phyloP scores from a whole-genome alignment of 2,888 invertebrate genomes.

The Drosophila birchii region DNA sequence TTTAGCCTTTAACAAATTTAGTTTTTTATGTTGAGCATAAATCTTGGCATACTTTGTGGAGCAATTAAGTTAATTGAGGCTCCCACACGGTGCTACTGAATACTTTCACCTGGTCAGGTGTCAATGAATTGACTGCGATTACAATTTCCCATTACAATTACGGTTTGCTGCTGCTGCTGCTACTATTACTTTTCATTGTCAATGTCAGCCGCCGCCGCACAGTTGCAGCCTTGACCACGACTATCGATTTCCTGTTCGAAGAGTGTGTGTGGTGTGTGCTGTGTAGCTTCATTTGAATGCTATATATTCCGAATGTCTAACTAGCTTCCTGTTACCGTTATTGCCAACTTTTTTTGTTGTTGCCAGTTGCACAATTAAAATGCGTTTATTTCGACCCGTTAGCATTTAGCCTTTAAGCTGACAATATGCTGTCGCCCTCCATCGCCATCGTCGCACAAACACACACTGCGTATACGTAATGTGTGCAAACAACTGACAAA shows the following conservation, averaged over 20 bases:
- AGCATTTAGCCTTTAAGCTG: conserved; percentile 62
- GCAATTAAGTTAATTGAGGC: conserved; percentile 43
- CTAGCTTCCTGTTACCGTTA: conserved; percentile 61
- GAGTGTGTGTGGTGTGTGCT: conserved; percentile 37
- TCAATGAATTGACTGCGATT: conserved; percentile 67
- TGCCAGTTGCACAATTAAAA: conserved; percentile 35
- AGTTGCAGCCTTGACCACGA: conserved; percentile 82
- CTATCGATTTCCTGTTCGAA: conserved; percentile 83
- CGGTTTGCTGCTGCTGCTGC: background rate
- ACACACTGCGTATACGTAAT: conserved; percentile 42
- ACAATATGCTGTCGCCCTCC: conserved; percentile 46
- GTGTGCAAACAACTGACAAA: conserved; percentile 15
- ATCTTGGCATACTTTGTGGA: conserved; percentile 46
- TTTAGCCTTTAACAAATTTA: background rate
- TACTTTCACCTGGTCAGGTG: conserved; percentile 63
- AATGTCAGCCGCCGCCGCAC: conserved; percentile 51
- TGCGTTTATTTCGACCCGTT: conserved; percentile 34
- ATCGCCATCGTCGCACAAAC: background rate
- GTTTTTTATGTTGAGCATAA: conserved; percentile 8
- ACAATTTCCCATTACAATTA: conserved; percentile 27
- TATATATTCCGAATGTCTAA: conserved; percentile 37
- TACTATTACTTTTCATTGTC: conserved; percentile 51
- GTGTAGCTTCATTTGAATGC: conserved; percentile 57
- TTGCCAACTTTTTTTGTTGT: conserved; percentile 29
- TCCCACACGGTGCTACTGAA: conserved; percentile 15